Conservation (phyloP, 2,113 vertebrate genomes). For the Poeciliopsis turrubarensis region DNA sequence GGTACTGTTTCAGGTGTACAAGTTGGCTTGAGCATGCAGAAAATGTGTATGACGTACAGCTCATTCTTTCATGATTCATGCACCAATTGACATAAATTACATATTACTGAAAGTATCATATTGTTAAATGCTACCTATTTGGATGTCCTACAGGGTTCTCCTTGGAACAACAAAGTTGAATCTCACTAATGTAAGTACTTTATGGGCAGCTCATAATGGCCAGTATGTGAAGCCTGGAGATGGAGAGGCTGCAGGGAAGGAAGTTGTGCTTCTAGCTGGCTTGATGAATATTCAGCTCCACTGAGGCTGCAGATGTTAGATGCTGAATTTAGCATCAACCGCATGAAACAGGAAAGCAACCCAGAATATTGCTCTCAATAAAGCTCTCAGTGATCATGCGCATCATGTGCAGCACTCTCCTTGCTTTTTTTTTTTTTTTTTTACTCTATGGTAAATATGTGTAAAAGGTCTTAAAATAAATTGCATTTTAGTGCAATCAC, state of each 20-base stretch:
- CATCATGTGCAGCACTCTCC: neutral
- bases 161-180: neutral
- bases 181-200: too few species aligned
- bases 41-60: neutral
- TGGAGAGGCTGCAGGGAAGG: neutral
- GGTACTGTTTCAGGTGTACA: neutral
- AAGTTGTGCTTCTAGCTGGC: neutral
- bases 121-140: neutral
- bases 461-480: neutral
- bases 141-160: neutral
- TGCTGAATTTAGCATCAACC: neutral
- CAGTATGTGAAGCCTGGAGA: neutral
- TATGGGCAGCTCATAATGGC: too few species aligned
- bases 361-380: neutral
- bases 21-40: neutral
- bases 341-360: neutral
- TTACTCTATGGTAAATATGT: neutral
- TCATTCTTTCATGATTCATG: neutral
- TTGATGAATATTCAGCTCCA: conserved; percentile 11
- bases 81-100: neutral
- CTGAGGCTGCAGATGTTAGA: conserved; percentile 15
- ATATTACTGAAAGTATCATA: neutral
- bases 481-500: too few species aligned
- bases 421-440: neutral
- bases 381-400: too few species aligned